Conservation (phyloP, 64 coral and sea anemone species). For the Pocillopora damicornis region DNA sequence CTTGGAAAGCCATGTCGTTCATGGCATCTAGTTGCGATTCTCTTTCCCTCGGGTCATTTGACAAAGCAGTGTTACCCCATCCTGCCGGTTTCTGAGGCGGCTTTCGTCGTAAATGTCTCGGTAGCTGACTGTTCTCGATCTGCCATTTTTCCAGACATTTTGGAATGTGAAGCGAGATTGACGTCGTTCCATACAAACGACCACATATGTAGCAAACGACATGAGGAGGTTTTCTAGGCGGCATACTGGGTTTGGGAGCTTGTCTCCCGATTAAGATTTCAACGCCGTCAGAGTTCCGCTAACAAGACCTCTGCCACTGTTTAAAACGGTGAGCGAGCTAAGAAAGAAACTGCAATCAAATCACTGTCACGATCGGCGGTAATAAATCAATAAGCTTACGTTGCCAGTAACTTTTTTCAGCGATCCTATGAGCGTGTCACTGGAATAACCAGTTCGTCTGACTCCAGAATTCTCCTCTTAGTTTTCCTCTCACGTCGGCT, state of each 20-base stretch:
- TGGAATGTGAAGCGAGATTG: constrained; percentile 83
- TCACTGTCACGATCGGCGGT: not conserved
- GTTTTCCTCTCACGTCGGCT: not conserved
- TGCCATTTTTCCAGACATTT: constrained; percentile 98
- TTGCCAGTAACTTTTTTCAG: not conserved
- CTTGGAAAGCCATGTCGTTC: constrained; percentile 87
- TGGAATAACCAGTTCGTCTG: too few species aligned
- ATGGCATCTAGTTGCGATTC: constrained; percentile 77
- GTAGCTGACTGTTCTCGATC: constrained; percentile 85
- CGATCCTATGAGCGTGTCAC: too few species aligned
- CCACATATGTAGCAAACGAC: constrained; percentile 98
- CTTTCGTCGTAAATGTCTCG: constrained; percentile 66
- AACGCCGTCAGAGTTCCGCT: not conserved
- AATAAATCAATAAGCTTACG: not conserved
- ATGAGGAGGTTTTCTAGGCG: constrained; percentile 66
- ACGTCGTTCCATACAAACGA: constrained; percentile 86
- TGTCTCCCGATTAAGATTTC: not conserved
- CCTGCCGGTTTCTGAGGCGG: constrained; percentile 65
- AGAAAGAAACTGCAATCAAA: not conserved
- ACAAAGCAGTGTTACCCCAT: constrained; percentile 55
- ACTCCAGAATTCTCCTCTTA: not conserved
- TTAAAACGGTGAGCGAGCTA: not conserved
- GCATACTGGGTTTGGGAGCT: constrained; percentile 29
- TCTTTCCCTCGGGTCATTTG: constrained; percentile 39
- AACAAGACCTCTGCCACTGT: not conserved